Evolutionary conservation across 2,113 vertebrate species (phyloP), one percentile per base, ranked within the genome.

Genomic region (Cygnus buccinator): DNA sequence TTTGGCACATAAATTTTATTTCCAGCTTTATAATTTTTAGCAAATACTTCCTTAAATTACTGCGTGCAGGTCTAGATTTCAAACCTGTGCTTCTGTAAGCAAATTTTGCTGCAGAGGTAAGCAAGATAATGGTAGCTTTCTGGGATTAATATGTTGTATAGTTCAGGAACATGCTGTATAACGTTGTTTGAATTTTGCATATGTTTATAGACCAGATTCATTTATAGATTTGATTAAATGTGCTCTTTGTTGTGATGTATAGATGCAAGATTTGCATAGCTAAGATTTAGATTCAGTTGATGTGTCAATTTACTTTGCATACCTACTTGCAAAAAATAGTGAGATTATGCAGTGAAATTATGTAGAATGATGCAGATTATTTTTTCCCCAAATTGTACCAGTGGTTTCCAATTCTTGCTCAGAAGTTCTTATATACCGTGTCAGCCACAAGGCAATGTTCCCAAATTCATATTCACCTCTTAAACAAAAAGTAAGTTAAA

Each of bases 41-140:
- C 15, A 35, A 90, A 48, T 13, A 2, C 6, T 70, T 8, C 54
- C 10, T 94, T 33, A 28, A 62, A 16, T 70, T n/a, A 20, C 11
- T 10, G 10, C 0, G 0, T 59, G 15, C 5, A 17, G 10, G 16
- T 76, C 17, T 1, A 54, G 26, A 26, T 54, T 90, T 85, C 23
- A 79, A 43, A 35, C 9, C 7, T 43, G 11, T 57, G 20, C 52
- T 84, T 41, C 37, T 57, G 5, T 35, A 78, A 54, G 48, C 2
- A 46, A 22, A 31, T n/a, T 37, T 50, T 77, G 8, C 31, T 57
- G 3, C 2, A 22, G n/a, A 74, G 22, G 3, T 37, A 29, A 25
- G 10, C 13, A 68, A 87, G 61, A 35, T 28, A 44, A 13, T 0
- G 4, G 31, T 39, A 43, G 33, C 28, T 59, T 48, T 85, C 54